Evolutionary conservation across 2,888 invertebrate genomes (phyloP), one percentile per base, ranked within the genome.

Genomic region (Athalia cordata): DNA sequence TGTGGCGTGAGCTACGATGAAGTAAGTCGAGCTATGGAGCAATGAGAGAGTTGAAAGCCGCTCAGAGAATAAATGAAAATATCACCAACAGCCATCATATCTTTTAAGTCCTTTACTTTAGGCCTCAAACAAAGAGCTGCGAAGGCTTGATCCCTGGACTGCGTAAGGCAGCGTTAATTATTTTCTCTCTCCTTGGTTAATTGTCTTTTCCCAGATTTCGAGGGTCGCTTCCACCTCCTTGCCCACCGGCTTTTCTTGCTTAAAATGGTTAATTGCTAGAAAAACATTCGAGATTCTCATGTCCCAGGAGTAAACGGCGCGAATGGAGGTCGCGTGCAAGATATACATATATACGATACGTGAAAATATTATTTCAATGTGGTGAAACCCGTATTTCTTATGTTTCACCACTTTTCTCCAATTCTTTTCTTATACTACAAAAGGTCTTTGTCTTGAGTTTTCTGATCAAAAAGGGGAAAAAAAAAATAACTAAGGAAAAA

Each of bases 101-200:
- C 68, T 68, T 52, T 68, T 43, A 52, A 55, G 68, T 68, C 68
- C 29, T 52, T 68, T 52, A 68, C 68, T 68, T 55, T n/a, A 52
- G 68, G 43, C 29, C n/a, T 68, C 50, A 68, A 68, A 68, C 43
- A 52, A 68, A 68, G 55, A 68, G 68, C 29, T 29, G 52, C n/a
- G 43, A 68, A 29, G 52, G 68, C 52, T 68, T 68, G 68, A 68
- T 68, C 52, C 43, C 68, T 52, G 50, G 52, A 52, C 68, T 68
- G 68, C 43, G 68, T 52, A 52, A 68, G 52, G 68, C 68, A 52
- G 50, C 68, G 68, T 68, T 68, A 68, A 68, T 68, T 68, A 68
- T 68, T 68, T 68, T 68, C 67, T 68, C 67, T 68, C 55, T 68
- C 52, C 67, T 52, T 55, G 67, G 67, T 52, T 52, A 43, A 68